phyloP scores from a whole-genome alignment of 1,140 invertebrate genomes.

The Danaus plexippus region DNA sequence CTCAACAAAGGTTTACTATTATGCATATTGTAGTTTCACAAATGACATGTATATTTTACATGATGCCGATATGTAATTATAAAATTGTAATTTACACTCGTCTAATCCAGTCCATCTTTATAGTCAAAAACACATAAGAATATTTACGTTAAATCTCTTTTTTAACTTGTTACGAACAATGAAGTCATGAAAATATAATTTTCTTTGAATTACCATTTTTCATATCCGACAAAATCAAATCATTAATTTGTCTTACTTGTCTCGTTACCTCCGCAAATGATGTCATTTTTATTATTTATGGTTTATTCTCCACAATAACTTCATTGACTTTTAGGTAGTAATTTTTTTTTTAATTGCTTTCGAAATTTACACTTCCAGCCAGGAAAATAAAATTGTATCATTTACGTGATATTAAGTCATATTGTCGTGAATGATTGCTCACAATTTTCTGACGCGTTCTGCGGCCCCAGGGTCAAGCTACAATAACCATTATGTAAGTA shows the following conservation, averaged over 20 bases:
- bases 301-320: no score
- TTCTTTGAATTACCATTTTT: constrained; percentile 23
- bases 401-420: constrained; percentile 11
- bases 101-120: no score
- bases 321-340: no score
- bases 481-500: constrained; percentile 35
- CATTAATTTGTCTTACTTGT: constrained; percentile 42
- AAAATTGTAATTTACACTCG: no score
- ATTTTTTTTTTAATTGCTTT: no score
- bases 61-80: no score
- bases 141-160: no score
- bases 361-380: neutral
- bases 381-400: constrained; percentile 2
- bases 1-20: neutral
- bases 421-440: constrained; percentile 14
- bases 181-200: no score
- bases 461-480: constrained; percentile 33
- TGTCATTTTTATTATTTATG: constrained; percentile 18
- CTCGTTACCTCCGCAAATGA: constrained; percentile 44
- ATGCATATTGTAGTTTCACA: neutral
- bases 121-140: no score
- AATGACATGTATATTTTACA: no score
- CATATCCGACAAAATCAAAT: constrained; percentile 47
- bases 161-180: no score
- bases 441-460: constrained; percentile 15